Percentiles rank a stretch among this genome's conserved stretches.
phyloP scores from a whole-genome alignment of 2,797 vertebrate genomes.

The Cephalopachus bancanus region DNA sequence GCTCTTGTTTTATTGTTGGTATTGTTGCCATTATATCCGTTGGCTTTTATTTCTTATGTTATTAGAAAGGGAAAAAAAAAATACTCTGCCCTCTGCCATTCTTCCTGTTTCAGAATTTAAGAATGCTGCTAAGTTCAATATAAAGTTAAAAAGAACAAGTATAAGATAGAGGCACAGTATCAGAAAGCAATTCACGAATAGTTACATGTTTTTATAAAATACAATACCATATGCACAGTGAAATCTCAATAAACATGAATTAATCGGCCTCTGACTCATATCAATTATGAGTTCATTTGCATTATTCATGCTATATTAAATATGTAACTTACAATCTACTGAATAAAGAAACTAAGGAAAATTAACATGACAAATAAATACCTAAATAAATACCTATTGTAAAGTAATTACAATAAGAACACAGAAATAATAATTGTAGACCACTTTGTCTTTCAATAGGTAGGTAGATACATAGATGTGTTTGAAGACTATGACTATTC shows the following conservation, averaged over 20 bases:
- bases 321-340: slow-evolving; percentile 9
- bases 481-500: not conserved
- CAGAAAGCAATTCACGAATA: not conserved
- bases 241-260: slow-evolving; percentile 46
- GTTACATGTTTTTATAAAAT: slow-evolving; percentile 31
- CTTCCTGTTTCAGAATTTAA: slow-evolving; percentile 42
- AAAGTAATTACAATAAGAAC: not conserved
- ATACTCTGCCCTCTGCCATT: not conserved
- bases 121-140: not conserved
- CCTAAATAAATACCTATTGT: not conserved
- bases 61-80: not conserved
- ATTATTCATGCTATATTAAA: slow-evolving; percentile 54
- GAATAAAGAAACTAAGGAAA: slow-evolving; percentile 13
- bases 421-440: not conserved
- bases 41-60: slow-evolving; percentile 14
- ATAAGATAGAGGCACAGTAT: not conserved
- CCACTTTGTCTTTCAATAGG: not conserved
- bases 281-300: not conserved
- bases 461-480: not conserved
- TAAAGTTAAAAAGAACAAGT: slow-evolving; percentile 19
- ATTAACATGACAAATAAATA: slow-evolving; percentile 14
- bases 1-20: not conserved
- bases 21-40: not conserved
- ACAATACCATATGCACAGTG: not conserved
- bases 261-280: slow-evolving; percentile 18